Percentiles rank a stretch among this genome's conserved stretches.
Conservation (phyloP, 1,140 invertebrate genomes). For the Drosophila sp. region DNA sequence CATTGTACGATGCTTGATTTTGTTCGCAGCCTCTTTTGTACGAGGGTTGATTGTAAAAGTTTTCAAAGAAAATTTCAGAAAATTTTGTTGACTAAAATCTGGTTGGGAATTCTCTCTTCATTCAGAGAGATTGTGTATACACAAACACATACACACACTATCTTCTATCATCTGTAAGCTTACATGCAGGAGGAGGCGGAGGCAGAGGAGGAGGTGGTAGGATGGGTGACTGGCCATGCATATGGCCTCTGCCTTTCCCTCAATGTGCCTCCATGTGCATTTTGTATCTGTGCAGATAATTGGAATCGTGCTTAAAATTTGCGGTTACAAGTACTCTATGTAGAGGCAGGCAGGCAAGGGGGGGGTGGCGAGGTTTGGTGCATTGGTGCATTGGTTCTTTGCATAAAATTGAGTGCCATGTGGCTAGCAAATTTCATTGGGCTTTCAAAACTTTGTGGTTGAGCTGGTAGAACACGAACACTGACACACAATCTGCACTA, state of each 20-base stretch:
- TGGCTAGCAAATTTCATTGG: constrained; percentile 71
- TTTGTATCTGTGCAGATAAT: constrained; percentile 76
- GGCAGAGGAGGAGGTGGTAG: constrained; percentile 4
- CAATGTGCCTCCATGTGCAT: constrained; percentile 48
- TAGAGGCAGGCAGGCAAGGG: background rate
- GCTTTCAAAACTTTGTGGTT: constrained; percentile 77
- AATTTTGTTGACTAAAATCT: constrained; percentile 10
- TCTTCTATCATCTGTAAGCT: constrained; percentile 24
- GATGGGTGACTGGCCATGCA: constrained; percentile 39
- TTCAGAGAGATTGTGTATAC: background rate
- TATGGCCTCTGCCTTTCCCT: constrained; percentile 27
- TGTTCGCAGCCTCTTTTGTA: constrained; percentile 86
- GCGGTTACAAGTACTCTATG: constrained; percentile 55
- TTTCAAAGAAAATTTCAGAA: constrained; percentile 57
- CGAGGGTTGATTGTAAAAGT: constrained; percentile 22
- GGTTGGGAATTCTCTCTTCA: background rate
- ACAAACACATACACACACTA: constrained; percentile 11
- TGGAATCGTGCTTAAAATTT: constrained; percentile 81
- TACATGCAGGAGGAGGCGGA: background rate
- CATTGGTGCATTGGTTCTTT: constrained; percentile 47
- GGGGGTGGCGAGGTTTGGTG: constrained; percentile 19
- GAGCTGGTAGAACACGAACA: background rate
- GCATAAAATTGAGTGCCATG: constrained; percentile 74
- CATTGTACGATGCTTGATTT: constrained; percentile 87
- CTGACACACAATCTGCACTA: constrained; percentile 7